Percentiles rank a stretch among this genome's conserved stretches.
phyloP scores from a whole-genome alignment of 2,888 invertebrate species.

The Dryobota labecula region DNA sequence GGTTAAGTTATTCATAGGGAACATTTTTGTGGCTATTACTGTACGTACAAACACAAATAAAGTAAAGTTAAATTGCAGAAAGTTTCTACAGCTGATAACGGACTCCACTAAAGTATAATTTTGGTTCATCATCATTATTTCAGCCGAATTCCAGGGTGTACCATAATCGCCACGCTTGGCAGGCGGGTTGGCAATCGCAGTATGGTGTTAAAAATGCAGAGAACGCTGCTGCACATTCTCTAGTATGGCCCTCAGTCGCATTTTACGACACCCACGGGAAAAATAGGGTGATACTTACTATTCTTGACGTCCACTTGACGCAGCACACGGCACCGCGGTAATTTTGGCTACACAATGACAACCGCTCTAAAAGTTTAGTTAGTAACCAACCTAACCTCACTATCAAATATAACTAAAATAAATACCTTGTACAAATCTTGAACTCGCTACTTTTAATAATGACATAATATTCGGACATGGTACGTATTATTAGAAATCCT shows the following conservation, averaged over 20 bases:
- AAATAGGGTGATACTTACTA: too few relatives aligned
- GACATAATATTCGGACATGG: slow-evolving; percentile 9
- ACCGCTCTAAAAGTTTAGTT: slow-evolving; percentile 15
- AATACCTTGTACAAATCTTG: background rate
- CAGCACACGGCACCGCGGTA: too few relatives aligned
- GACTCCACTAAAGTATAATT: background rate
- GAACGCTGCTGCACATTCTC: too few relatives aligned
- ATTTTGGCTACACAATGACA: background rate
- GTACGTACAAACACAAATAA: background rate
- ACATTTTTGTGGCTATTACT: slow-evolving; percentile 3
- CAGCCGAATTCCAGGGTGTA: too few relatives aligned
- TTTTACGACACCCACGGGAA: too few relatives aligned
- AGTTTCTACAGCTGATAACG: slow-evolving; percentile 8
- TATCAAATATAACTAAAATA: slow-evolving; percentile 1
- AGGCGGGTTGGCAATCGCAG: too few relatives aligned
- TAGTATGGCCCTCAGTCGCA: too few relatives aligned
- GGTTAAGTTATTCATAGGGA: slow-evolving; percentile 17
- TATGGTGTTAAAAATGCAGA: too few relatives aligned
- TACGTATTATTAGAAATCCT: slow-evolving; percentile 51
- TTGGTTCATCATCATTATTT: too few relatives aligned
- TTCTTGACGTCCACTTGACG: too few relatives aligned
- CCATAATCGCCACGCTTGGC: too few relatives aligned
- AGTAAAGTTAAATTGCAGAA: background rate
- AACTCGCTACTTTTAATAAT: slow-evolving; percentile 3
- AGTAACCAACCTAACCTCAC: background rate